Evolutionary conservation across 2,888 invertebrate genomes (phyloP).

Genomic region (Unio delphinus): DNA sequence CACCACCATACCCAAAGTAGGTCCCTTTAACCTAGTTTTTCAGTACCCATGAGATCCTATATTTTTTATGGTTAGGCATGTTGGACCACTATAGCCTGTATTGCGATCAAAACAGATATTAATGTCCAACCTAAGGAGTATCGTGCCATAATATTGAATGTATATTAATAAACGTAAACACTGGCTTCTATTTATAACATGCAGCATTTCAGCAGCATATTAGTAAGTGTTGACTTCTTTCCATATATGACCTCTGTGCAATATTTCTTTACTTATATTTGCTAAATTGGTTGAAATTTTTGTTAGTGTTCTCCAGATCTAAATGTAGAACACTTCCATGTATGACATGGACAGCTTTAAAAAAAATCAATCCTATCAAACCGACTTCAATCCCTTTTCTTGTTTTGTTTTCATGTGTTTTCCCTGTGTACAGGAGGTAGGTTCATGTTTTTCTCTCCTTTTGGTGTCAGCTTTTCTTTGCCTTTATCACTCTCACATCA

Average conservation of each 20-base stretch:
- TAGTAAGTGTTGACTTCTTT: conserved; percentile 4
- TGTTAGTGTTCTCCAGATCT: too few species aligned
- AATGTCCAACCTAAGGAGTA: too few species aligned
- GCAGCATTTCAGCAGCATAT: conserved; percentile 1
- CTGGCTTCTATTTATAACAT: not conserved
- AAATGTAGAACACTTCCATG: too few species aligned
- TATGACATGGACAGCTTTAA: not conserved
- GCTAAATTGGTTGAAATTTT: too few species aligned
- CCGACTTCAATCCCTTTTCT: not conserved
- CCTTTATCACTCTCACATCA: not conserved
- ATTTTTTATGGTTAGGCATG: too few species aligned
- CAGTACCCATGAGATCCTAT: too few species aligned
- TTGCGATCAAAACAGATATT: too few species aligned
- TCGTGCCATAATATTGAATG: too few species aligned
- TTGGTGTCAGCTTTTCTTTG: conserved; percentile 1
- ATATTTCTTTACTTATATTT: too few species aligned
- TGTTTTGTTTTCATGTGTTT: not conserved
- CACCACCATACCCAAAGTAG: too few species aligned
- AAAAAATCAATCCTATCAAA: not conserved
- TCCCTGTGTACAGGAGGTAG: not conserved
- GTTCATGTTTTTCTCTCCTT: not conserved
- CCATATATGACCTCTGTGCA: not conserved
- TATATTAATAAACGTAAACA: not conserved
- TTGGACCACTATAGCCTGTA: too few species aligned
- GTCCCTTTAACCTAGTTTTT: too few species aligned